Conservation (phyloP, 2,113 vertebrate genomes). For the Hiodon tergisus region DNA sequence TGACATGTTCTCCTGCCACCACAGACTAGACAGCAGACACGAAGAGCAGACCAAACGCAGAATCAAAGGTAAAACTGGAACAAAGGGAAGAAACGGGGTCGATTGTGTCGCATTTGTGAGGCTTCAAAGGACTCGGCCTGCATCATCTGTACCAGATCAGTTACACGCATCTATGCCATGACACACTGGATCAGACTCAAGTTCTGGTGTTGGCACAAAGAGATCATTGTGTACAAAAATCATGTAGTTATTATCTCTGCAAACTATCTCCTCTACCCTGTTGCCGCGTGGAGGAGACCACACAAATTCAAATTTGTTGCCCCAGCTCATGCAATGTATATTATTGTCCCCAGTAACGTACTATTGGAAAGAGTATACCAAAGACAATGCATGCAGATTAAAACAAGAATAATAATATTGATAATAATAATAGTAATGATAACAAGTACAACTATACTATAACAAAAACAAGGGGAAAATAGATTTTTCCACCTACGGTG, state of each 20-base stretch:
- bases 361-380: no score
- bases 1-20: not conserved
- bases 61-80: not conserved
- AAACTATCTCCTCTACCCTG: not conserved
- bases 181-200: conserved; percentile 11
- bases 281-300: not conserved
- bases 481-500: no score
- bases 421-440: no score
- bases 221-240: conserved; percentile 12
- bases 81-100: not conserved
- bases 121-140: not conserved
- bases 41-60: not conserved
- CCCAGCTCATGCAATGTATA: not conserved
- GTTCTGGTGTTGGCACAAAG: not conserved
- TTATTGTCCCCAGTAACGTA: not conserved
- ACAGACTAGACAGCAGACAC: not conserved
- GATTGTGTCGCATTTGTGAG: not conserved
- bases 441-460: no score
- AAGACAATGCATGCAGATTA: no score
- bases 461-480: no score
- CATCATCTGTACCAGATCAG: conserved; percentile 9
- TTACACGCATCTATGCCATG: not conserved
- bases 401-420: no score
- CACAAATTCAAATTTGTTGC: not conserved
- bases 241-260: not conserved